Percentiles rank a stretch among this genome's conserved stretches.
Conservation (phyloP, 2,888 invertebrate species). For the Zygaena filipendulae region DNA sequence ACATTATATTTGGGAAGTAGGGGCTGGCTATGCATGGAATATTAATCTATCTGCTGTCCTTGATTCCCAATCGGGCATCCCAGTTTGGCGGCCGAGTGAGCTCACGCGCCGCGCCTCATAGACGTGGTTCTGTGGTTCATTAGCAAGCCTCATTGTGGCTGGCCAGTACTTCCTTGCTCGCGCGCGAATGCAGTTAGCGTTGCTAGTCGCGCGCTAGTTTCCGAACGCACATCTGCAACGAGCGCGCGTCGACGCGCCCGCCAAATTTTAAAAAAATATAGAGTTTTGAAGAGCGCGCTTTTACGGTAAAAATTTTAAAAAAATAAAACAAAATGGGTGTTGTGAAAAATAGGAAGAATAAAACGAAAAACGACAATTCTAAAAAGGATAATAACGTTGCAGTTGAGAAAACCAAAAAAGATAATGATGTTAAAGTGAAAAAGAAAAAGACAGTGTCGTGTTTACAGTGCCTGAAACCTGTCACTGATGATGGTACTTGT, state of each 20-base stretch:
- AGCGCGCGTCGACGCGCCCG: constrained; percentile 28
- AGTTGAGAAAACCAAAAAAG: constrained; percentile 47
- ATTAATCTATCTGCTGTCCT: constrained; percentile 54
- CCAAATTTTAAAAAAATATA: constrained; percentile 21
- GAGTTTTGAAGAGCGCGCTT: too few relatives aligned
- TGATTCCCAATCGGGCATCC: constrained; percentile 59
- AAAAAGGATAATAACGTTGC: constrained; percentile 25
- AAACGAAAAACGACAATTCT: constrained; percentile 25
- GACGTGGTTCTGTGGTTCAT: constrained; percentile 28
- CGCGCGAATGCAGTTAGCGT: constrained; percentile 58
- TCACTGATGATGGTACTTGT: constrained; percentile 53
- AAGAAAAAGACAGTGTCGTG: constrained; percentile 62
- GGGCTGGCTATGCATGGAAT: constrained; percentile 42
- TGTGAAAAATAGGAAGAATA: constrained; percentile 45
- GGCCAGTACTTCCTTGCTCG: constrained; percentile 49
- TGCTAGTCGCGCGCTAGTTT: constrained; percentile 61
- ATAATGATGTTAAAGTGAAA: constrained; percentile 52
- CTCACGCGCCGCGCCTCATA: constrained; percentile 42
- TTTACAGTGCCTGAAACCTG: constrained; percentile 58
- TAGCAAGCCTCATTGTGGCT: constrained; percentile 32
- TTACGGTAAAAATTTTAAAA: too few relatives aligned
- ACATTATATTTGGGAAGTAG: constrained; percentile 48
- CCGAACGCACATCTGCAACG: constrained; percentile 51
- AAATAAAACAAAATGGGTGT: constrained; percentile 48
- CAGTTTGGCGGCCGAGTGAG: constrained; percentile 49